Evolutionary conservation across 2,888 invertebrate genomes (phyloP).

Genomic region (Aporophyla lueneburgensis): DNA sequence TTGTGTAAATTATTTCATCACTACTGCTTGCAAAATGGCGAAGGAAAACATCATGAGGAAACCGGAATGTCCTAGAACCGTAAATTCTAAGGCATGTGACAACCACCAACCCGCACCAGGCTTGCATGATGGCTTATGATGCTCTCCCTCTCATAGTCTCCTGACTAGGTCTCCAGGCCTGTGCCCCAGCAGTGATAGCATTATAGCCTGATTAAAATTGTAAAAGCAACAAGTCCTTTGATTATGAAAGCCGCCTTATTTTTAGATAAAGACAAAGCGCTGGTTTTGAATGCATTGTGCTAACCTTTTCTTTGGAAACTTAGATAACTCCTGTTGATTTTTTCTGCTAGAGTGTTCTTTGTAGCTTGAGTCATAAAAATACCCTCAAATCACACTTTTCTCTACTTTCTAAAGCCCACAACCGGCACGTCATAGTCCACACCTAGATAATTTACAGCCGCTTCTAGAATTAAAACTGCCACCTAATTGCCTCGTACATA

Average conservation of each 20-base stretch:
- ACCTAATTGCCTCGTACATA: conserved; percentile 63
- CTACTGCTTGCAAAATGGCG: no score
- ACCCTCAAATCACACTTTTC: background rate
- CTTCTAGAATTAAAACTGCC: conserved; percentile 60
- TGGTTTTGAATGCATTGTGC: background rate
- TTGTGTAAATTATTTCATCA: no score
- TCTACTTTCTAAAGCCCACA: background rate
- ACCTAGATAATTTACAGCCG: conserved; percentile 30
- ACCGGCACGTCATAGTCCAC: background rate
- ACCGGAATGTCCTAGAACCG: no score
- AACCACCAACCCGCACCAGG: no score
- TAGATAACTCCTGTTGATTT: background rate
- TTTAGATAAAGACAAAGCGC: background rate
- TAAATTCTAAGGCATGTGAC: no score
- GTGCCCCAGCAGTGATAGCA: no score
- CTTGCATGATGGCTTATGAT: no score
- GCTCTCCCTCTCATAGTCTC: no score
- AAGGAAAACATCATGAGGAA: no score
- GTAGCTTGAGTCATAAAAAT: background rate
- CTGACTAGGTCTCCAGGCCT: no score
- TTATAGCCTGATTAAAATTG: background rate
- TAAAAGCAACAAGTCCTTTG: background rate
- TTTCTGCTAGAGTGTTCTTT: background rate
- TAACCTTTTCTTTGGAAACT: background rate
- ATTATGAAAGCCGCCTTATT: background rate